These are phyloP conservation scores for Herpailurus yagouaroundi DNA, from an alignment of 2,113 vertebrate genomes.

Conservation along the genomic window DNA sequence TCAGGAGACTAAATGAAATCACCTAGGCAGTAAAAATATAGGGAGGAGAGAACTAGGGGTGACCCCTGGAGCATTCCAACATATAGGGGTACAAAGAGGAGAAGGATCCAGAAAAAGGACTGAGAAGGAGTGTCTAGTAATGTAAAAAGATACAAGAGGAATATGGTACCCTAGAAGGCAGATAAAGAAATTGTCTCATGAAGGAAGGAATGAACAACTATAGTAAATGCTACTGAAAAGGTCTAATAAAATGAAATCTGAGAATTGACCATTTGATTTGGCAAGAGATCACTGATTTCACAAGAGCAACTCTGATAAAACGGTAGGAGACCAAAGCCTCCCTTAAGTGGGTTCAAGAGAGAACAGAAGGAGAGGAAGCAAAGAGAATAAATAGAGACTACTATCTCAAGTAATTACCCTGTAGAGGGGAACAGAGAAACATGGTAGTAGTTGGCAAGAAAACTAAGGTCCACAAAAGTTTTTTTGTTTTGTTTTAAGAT, in stretches of 20 bases:
- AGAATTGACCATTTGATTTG: background rate
- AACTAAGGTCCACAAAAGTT: background rate
- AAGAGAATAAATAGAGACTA: background rate
- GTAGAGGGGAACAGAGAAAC: background rate
- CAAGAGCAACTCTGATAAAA: background rate
- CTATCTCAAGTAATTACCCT: background rate
- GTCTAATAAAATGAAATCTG: background rate
- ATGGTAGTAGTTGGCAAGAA: background rate
- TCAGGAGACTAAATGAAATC: background rate
- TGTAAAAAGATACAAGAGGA: background rate
- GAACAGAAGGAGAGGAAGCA: background rate
- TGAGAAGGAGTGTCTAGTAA: background rate
- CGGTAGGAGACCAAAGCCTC: background rate
- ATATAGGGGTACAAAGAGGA: background rate
- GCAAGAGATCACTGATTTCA: background rate
- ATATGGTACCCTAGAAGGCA: background rate
- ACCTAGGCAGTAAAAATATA: background rate
- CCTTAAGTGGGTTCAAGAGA: background rate
- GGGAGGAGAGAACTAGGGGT: background rate
- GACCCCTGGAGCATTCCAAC: background rate
- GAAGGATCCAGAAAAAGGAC: background rate
- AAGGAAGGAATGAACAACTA: background rate
- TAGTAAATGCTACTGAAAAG: background rate
- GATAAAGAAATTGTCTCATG: background rate
- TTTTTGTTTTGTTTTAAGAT: background rate